Conservation (phyloP, 1,140 invertebrate species). For the Spodoptera frugiperda region DNA sequence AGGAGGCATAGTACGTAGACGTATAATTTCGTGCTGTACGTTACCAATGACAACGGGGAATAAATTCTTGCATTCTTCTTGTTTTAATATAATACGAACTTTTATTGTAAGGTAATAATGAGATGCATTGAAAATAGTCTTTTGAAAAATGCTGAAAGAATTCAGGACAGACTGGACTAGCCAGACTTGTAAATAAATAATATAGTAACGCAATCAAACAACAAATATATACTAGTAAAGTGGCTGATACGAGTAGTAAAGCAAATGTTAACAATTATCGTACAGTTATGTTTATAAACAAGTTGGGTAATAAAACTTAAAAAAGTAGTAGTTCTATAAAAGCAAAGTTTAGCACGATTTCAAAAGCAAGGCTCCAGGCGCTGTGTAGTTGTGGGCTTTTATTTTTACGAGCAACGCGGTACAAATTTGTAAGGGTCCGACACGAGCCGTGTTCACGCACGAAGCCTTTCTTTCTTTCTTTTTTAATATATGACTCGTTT, state of each 20-base stretch:
- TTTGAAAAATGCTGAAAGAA: too few species aligned
- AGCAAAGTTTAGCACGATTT: conserved; percentile 32
- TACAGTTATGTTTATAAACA: too few species aligned
- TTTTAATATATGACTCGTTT: conserved; percentile 63
- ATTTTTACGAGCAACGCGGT: conserved; percentile 64
- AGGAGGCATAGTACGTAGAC: conserved; percentile 22
- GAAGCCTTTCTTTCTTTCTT: conserved; percentile 57
- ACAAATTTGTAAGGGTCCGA: conserved; percentile 76
- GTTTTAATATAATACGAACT: neutral
- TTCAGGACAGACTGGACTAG: too few species aligned
- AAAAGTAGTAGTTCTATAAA: conserved; percentile 2
- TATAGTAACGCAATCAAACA: too few species aligned
- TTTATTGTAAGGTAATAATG: neutral
- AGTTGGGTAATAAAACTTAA: neutral
- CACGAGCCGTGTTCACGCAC: conserved; percentile 64
- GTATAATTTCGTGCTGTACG: conserved; percentile 43
- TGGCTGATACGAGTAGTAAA: neutral
- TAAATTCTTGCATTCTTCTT: conserved; percentile 14
- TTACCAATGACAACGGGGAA: conserved; percentile 14
- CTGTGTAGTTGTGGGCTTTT: conserved; percentile 50
- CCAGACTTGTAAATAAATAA: too few species aligned
- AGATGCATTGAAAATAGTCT: too few species aligned
- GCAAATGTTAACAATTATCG: too few species aligned
- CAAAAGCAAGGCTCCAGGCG: conserved; percentile 28
- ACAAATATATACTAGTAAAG: too few species aligned